phyloP scores from a whole-genome alignment of 2,888 invertebrate species.

The Monopis laevigella region DNA sequence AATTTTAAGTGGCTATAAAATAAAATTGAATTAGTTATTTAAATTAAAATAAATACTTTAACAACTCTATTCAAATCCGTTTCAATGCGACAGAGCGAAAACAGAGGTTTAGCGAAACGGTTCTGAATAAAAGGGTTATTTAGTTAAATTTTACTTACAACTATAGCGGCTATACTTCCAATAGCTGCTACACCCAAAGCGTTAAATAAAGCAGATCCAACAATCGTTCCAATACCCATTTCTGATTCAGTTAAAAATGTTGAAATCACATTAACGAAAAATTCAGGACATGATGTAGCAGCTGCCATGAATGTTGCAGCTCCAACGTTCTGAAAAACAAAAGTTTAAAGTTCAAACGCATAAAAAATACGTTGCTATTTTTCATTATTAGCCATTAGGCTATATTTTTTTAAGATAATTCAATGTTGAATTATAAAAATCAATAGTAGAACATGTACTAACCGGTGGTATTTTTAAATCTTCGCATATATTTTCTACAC shows the following conservation, averaged over 20 bases:
- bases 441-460: too few species aligned
- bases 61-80: too few species aligned
- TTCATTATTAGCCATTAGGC: too few species aligned
- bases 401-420: too few species aligned
- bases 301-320: slow-evolving; percentile 98
- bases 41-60: too few species aligned
- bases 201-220: slow-evolving; percentile 89
- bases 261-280: slow-evolving; percentile 91
- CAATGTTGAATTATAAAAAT: too few species aligned
- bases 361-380: not conserved
- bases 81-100: too few species aligned
- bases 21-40: too few species aligned
- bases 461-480: slow-evolving; percentile 78
- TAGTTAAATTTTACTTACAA: too few species aligned
- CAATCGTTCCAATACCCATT: slow-evolving; percentile 87
- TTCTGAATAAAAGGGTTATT: too few species aligned
- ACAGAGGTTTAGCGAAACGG: too few species aligned
- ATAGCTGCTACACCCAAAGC: slow-evolving; percentile 85
- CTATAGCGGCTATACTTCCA: slow-evolving; percentile 77
- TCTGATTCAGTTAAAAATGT: slow-evolving; percentile 85
- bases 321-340: slow-evolving; percentile 79
- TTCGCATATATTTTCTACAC: slow-evolving; percentile 87
- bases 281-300: slow-evolving; percentile 94
- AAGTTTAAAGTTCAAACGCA: not conserved
- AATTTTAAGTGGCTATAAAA: slow-evolving; percentile 74